Conservation (phyloP, 2,113 vertebrate species). For the Pomatostomus ruficeps region DNA sequence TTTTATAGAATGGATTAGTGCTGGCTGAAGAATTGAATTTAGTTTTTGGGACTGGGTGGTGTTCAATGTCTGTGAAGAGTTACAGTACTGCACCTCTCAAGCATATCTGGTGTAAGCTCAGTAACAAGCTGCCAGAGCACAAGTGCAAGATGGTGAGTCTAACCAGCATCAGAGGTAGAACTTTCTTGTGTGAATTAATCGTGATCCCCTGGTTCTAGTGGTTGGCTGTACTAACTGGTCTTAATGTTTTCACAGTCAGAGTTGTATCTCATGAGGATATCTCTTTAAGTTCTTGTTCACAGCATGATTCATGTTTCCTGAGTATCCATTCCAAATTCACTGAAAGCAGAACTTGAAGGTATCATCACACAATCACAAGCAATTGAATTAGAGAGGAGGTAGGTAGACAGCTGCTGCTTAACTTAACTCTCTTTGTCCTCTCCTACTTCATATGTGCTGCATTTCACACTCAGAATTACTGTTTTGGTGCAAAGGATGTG, state of each 20-base stretch:
- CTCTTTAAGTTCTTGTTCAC: not conserved
- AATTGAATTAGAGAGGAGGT: not conserved
- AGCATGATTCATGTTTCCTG: not conserved
- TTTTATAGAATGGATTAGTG: not conserved
- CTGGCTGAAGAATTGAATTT: not conserved
- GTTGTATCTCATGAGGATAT: not conserved
- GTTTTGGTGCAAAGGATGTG: not conserved
- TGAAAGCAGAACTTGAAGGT: not conserved
- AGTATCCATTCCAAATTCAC: not conserved
- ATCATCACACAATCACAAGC: not conserved
- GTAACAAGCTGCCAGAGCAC: not conserved
- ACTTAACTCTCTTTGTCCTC: not conserved
- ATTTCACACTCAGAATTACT: not conserved
- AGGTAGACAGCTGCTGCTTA: not conserved
- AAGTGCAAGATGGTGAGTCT: not conserved
- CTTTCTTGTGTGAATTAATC: not conserved
- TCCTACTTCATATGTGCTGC: fast-evolving
- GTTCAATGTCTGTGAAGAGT: not conserved
- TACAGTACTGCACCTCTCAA: not conserved
- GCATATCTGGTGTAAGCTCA: not conserved
- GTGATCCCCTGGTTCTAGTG: not conserved
- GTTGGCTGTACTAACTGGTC: not conserved
- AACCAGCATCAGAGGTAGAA: not conserved
- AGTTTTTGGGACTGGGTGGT: not conserved
- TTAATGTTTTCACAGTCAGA: not conserved